These are phyloP conservation scores for Piliocolobus tephrosceles DNA, from an alignment of 2,113 vertebrate species.

Conservation along the genomic window DNA sequence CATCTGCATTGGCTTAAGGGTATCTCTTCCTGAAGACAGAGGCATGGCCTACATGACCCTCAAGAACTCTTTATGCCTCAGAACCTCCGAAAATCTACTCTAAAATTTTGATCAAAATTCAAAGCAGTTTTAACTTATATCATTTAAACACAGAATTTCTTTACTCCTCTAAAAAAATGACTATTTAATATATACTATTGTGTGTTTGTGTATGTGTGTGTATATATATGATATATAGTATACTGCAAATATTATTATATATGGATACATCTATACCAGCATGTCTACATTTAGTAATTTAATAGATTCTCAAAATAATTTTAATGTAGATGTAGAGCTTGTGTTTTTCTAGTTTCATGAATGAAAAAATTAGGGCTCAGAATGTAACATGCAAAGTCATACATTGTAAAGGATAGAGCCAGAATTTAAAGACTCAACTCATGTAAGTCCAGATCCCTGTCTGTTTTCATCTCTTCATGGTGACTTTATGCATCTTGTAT, in stretches of 20 bases:
- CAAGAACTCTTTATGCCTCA: background rate
- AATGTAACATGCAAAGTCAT: background rate
- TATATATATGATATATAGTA: background rate
- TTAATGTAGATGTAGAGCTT: background rate
- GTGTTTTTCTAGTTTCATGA: background rate
- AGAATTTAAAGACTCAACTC: background rate
- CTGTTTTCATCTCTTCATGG: background rate
- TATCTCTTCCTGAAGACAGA: background rate
- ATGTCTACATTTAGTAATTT: background rate
- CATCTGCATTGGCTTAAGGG: slow-evolving; percentile 11
- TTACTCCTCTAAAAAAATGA: background rate
- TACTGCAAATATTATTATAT: background rate
- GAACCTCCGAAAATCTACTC: background rate
- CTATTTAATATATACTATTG: background rate
- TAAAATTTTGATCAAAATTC: background rate
- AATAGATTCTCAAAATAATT: background rate
- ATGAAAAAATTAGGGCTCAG: background rate
- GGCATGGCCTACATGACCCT: background rate
- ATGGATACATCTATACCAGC: background rate
- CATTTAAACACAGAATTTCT: background rate
- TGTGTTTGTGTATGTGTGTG: background rate
- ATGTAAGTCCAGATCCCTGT: background rate
- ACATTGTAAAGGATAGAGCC: background rate
- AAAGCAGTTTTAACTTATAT: background rate
- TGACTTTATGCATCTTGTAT: background rate